Evolutionary conservation across 2,888 invertebrate species (phyloP), one percentile per base, ranked within the genome.

Genomic region (Pyrochroa serraticornis): DNA sequence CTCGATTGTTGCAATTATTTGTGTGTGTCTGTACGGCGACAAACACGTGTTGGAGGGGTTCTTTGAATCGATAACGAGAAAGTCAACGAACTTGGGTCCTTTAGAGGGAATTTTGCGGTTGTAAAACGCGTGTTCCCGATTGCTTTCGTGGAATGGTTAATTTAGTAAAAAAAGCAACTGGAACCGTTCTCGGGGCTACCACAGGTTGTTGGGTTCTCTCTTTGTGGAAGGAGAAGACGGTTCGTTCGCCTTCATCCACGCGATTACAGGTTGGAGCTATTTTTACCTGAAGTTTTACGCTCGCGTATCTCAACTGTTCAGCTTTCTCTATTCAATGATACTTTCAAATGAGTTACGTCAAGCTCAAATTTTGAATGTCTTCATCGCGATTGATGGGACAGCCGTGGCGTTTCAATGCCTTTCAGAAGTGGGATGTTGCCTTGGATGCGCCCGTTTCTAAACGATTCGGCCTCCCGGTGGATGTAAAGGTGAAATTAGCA

Each of bases 281-380:
- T 56, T 56, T 56, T 56, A 49, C 33, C 30, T 33, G 42, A 30
- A 14, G 36, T 22, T 48, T 49, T 38, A 49, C 44, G 31, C 46
- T 48, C 44, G 32, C 8, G 44, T 33, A 44, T 32, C 34, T 33
- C 32, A 32, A 43, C 36, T 37, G 43, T 22, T n/a, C 47, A 37
- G 58, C 58, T 58, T 58, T 58, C 58, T 58, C 58, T 58, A 35
- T 43, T 48, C 52, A 51, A 54, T 50, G 45, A 38, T 57, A 58
- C 58, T 58, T 58, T 58, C 58, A 51, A 52, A 55, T 53, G 37
- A 45, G 56, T 56, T 56, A 56, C 56, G 56, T 56, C 56, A 56
- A 55, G 49, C 50, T 56, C 50, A 34, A 48, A 37, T 47, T 39
- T 49, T 7, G 39, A 49, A 49, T 41, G 41, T 14, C 31, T 12